Base-by-base conservation (phyloP, 2,888 invertebrate species). In the Aphrophora alni region DNA sequence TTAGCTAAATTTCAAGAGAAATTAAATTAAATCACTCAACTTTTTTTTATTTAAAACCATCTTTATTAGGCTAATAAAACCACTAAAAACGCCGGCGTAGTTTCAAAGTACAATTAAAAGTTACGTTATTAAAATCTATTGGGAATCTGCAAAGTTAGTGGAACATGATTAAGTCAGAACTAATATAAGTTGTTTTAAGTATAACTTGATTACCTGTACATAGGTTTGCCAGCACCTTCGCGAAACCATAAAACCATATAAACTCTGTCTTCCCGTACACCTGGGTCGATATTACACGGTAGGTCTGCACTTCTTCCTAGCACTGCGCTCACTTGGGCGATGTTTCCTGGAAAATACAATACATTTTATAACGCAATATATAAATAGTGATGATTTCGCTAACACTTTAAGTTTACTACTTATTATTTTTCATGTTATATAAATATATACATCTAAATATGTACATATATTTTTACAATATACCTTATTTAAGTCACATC, bases 231-330 rank as follows among this genome's bases (percentile, higher is more conserved):
- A 78, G 93, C 94, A 86, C 93, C 94, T 88, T 96, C 96, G 84
- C 95, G 91, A 89, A 96, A 97, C 97, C 97, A 97, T 78, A 97
- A 91, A 85, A 97, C 96, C 95, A 97, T 96, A 89, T 96, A 96
- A 82, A 97, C 95, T 83, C 95, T 92, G 89, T 97, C 97, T 86
- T 95, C 95, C 86, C 93, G 92, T 80, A 93, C 92, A 87, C 93
- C 92, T 79, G 96, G 95, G 86, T 94, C 95, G 88, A 97, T 95
- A 91, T 97, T 95, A 90, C 97, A 97, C 51, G 97, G 97, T 86
- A 97, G 89, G 77, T 94, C 93, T 81, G 96, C 96, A 85, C 94
- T 95, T 77, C 94, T 92, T 8, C 96, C 95, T 84, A 96, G 90
- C 70, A 97, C 96, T 14, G 96, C 96, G 86, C 95, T 95, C 84